Percentiles rank a stretch among this genome's conserved stretches.
Evolutionary conservation across 2,888 invertebrate species (phyloP).

Genomic region (Drosophila macrospina): DNA sequence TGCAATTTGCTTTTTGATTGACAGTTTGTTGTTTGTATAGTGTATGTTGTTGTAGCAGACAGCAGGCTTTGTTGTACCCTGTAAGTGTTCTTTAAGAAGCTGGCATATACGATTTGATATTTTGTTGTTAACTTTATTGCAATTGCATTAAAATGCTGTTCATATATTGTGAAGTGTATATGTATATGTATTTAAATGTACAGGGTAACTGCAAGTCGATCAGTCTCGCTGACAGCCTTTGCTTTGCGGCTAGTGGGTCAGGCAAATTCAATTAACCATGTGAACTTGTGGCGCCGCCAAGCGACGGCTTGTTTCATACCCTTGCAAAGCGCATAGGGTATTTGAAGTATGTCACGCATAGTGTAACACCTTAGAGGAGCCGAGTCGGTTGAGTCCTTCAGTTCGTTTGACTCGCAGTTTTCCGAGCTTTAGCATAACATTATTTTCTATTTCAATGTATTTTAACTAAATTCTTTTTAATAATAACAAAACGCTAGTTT

Average conservation of each 20-base stretch:
- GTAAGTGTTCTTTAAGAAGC: neutral
- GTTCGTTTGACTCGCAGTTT: no score
- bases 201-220: slow-evolving; percentile 17
- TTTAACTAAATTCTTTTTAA: no score
- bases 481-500: no score
- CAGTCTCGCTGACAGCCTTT: neutral
- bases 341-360: no score
- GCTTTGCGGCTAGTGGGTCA: slow-evolving; percentile 74
- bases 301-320: slow-evolving; percentile 14
- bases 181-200: neutral
- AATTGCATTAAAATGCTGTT: neutral
- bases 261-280: slow-evolving; percentile 80
- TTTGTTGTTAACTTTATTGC: neutral
- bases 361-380: no score
- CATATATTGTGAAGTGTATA: neutral
- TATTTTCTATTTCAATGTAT: no score
- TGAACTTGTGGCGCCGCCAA: slow-evolving; percentile 77
- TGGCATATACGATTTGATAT: neutral
- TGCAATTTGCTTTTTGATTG: slow-evolving; percentile 38
- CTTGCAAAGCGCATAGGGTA: no score
- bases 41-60: slow-evolving; percentile 11
- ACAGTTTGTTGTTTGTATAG: slow-evolving; percentile 18
- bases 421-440: no score
- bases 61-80: slow-evolving; percentile 17
- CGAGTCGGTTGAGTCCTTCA: no score